phyloP scores from a whole-genome alignment of 2,797 vertebrate species.

The Trachurus trachurus region DNA sequence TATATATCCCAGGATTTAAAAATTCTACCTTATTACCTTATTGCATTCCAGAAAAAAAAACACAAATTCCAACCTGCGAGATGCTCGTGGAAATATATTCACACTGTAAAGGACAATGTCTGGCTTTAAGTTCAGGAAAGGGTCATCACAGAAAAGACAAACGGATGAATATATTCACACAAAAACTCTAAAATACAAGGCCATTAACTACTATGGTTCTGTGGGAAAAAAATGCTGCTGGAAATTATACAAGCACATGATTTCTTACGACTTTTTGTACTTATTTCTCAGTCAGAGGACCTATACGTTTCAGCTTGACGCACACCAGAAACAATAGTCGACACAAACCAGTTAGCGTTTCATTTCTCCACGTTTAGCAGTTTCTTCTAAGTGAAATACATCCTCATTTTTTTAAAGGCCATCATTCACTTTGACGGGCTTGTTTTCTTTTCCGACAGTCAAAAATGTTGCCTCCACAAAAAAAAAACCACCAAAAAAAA shows the following conservation, averaged over 20 bases:
- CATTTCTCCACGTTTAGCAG: slow-evolving; percentile 58
- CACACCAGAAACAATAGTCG: slow-evolving; percentile 60
- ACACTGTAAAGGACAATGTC: slow-evolving; percentile 94
- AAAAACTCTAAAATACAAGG: slow-evolving; percentile 76
- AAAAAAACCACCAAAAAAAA: too few relatives aligned
- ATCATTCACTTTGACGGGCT: slow-evolving; percentile 47
- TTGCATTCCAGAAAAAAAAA: slow-evolving; percentile 92
- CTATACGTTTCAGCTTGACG: slow-evolving; percentile 75
- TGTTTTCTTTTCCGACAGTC: slow-evolving; percentile 50
- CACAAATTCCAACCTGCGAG: slow-evolving; percentile 88
- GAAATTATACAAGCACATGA: slow-evolving; percentile 89
- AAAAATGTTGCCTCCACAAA: slow-evolving; percentile 52
- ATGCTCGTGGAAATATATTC: slow-evolving; percentile 91
- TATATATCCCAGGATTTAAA: slow-evolving; percentile 93
- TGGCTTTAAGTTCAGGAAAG: slow-evolving; percentile 89
- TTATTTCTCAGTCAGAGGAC: slow-evolving; percentile 80
- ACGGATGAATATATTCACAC: slow-evolving; percentile 61
- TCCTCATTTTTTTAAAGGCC: slow-evolving; percentile 61
- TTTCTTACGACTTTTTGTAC: slow-evolving; percentile 86
- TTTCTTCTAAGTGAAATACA: slow-evolving; percentile 63
- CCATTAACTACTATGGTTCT: slow-evolving; percentile 88
- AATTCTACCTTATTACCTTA: slow-evolving; percentile 91
- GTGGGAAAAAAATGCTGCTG: slow-evolving; percentile 82
- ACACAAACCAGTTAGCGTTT: slow-evolving; percentile 68
- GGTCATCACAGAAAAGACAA: slow-evolving; percentile 80